Base-by-base conservation (phyloP, 2,888 invertebrate genomes). In the Drosophila neutralis region DNA sequence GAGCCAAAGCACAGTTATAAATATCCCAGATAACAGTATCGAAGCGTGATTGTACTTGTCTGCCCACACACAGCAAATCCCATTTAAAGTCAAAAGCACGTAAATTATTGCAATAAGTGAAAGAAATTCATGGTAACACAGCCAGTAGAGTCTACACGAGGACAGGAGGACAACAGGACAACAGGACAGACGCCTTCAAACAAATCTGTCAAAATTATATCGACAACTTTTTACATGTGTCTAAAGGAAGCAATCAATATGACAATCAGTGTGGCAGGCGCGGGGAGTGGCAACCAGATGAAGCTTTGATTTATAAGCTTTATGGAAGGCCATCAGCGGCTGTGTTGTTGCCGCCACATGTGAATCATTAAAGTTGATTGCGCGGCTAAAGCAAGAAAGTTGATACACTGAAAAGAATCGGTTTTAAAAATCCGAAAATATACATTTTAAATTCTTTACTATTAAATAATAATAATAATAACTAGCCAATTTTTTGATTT, bases 361-460 rank as follows among this genome's bases (percentile, higher is more conserved):
- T 45, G 53, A 64, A 49, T 70, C 82, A 80, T 80, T 80, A 82
- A 78, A 80, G 65, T 72, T 75, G 82, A 80, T 78, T 80, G 72
- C 69, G 38, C 21, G 38, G 4, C 63, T 68, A 48, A 36, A 53
- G 42, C 27, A 33, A 64, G n/a, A 58, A 52, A 29, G 3, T 27
- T 38, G 29, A 38, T 45, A 45, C 45, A 45, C 56, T 56, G 38
- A 8, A 15, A 27, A 54, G 8, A 24, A 15, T 15, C 7, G 7
- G 15, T 8, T 24, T 13, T 13, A 7, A 2, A 45, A 13, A 21
- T 13, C 1, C 45, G 45, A 15, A 24, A 8, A 45, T 45, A 21
- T 21, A 4, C 21, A 21, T 45, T 45, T 13, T 45, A 13, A 2
- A 4, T 42, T 2, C 2, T 11, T 21, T 11, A 11, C 21, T 21